Evolutionary conservation across 2,797 vertebrate genomes (phyloP), one percentile per base, ranked within the genome.

Genomic region (Bryconaethiops microstoma): DNA sequence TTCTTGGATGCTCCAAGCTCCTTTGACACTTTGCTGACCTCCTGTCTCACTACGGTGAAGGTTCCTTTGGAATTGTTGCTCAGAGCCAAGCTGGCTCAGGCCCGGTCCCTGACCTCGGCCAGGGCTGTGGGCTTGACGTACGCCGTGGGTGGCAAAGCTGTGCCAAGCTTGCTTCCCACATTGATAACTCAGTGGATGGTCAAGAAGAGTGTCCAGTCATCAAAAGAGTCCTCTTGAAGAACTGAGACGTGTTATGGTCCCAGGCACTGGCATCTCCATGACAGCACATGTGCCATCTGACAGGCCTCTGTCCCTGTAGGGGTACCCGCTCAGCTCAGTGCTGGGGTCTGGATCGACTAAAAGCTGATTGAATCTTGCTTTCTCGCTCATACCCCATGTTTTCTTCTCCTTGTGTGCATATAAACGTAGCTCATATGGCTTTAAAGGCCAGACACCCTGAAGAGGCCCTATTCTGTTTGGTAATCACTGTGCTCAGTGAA

Each of bases 1-100:
- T 81, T 82, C 17, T 80, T 60, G 65, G 82, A 84, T 57, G 60
- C 60, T 64, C 78, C 50, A 13, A 74, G 70, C 77, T 29, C 65
- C 70, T 65, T 35, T 48, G 54, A 64, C 65, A 75, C 70, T 75
- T 64, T 77, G 57, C 64, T 74, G 70, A 45, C 79, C 1, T 74
- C 57, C 68, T 72, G 21, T 82, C 79, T 79, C 62, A 74, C 45
- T 25, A 75, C 59, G 69, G 14, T 67, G 78, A 45, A 21, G 60
- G 52, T 0, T 40, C 17, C 54, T 77, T 55, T 70, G 75, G 77
- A 74, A 78, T 74, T 45, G 3, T n/a, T 74, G 73, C 60, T n/a
- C n/a, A n/a, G n/a, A n/a, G n/a, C 35, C 68, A 42, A n/a, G 42
- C 54, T 45, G 57, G 48, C 48, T 64, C n/a, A 42, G 52, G 42